phyloP scores from a whole-genome alignment of 2,888 invertebrate species.

The Caenorhabditis wallacei region DNA sequence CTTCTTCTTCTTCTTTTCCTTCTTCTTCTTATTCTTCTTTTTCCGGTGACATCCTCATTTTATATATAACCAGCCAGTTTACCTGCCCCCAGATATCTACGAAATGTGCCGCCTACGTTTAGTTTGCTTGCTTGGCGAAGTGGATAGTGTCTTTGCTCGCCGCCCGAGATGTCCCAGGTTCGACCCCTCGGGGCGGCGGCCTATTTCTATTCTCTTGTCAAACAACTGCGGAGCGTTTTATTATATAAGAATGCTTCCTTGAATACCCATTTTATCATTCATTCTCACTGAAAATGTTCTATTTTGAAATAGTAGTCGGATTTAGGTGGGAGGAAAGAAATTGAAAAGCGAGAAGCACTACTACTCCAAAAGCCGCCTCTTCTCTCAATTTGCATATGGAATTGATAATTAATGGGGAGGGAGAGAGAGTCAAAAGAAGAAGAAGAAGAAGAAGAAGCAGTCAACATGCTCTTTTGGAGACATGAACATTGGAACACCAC shows the following conservation, averaged over 20 bases:
- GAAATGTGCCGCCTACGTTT: too few species aligned
- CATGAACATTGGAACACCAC: conserved; percentile 33
- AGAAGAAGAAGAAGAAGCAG: background rate
- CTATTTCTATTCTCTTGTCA: too few species aligned
- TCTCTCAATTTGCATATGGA: conserved; percentile 52
- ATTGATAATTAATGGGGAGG: conserved; percentile 50
- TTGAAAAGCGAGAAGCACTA: conserved; percentile 18
- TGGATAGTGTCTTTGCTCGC: too few species aligned
- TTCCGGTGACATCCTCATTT: conserved; percentile 15
- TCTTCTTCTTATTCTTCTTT: conserved; percentile 8
- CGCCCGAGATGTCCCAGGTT: too few species aligned
- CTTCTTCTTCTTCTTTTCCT: background rate
- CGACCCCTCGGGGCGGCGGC: too few species aligned
- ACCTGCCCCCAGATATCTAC: too few species aligned
- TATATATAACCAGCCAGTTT: too few species aligned
- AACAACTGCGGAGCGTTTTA: too few species aligned
- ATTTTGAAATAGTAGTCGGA: background rate
- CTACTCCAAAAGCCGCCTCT: conserved; percentile 7
- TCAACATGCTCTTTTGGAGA: conserved; percentile 37
- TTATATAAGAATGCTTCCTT: background rate
- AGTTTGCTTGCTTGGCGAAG: too few species aligned
- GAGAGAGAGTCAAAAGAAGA: background rate
- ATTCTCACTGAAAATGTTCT: background rate
- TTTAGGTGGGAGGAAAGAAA: background rate
- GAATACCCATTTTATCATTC: background rate